phyloP scores from a whole-genome alignment of 2,797 vertebrate genomes.

The Pseudomugil gertrudae region DNA sequence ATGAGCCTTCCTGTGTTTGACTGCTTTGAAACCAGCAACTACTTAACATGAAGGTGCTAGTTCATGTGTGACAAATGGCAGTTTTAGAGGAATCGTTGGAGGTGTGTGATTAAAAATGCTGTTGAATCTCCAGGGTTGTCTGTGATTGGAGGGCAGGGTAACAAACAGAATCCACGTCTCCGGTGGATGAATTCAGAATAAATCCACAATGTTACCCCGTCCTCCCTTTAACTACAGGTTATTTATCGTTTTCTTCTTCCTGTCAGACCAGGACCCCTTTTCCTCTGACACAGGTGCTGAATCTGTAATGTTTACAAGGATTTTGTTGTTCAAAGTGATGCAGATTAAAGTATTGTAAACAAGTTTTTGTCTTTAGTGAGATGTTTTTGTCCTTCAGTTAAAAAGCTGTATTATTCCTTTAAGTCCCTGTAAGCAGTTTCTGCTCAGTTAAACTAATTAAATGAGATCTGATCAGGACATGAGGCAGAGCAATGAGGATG shows the following conservation, averaged over 20 bases:
- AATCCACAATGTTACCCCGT: neutral
- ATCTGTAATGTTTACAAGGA: slow-evolving; percentile 82
- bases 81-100: neutral
- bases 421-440: too few relatives aligned
- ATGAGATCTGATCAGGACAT: too few relatives aligned
- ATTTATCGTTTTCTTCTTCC: slow-evolving; percentile 19
- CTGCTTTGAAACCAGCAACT: slow-evolving; percentile 6
- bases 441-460: too few relatives aligned
- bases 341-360: slow-evolving; percentile 70
- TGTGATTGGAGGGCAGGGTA: neutral
- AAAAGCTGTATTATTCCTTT: too few relatives aligned
- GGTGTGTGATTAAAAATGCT: neutral
- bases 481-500: too few relatives aligned
- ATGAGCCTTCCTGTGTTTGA: slow-evolving; percentile 16
- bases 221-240: slow-evolving; percentile 15
- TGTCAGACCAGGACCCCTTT: slow-evolving; percentile 54
- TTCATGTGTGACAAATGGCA: neutral
- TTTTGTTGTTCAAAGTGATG: slow-evolving; percentile 73
- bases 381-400: too few relatives aligned
- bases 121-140: neutral
- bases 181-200: neutral
- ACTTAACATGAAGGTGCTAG: neutral
- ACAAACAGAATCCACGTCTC: neutral
- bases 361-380: neutral
- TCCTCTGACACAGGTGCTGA: slow-evolving; percentile 80